Evolutionary conservation across 2,113 vertebrate species (phyloP).

Genomic region (Alaudala cheleensis): DNA sequence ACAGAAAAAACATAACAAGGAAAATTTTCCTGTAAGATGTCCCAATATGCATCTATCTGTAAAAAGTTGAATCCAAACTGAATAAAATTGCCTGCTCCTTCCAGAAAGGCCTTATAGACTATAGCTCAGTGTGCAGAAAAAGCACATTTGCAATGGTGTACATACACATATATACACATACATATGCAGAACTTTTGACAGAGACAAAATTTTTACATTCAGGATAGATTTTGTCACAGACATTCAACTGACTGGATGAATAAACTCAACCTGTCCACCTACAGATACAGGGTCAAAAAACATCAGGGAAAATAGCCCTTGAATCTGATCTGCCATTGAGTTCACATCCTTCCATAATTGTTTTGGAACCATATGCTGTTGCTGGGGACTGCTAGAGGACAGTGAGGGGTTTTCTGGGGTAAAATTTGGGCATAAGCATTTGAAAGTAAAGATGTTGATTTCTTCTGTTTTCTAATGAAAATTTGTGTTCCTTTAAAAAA

Average conservation of each 20-base stretch:
- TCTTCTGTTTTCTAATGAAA: not conserved
- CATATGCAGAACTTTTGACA: not conserved
- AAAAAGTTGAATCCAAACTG: not conserved
- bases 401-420: not conserved
- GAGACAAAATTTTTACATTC: not conserved
- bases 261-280: not conserved
- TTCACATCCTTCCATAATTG: not conserved
- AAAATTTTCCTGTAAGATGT: not conserved
- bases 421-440: not conserved
- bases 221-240: not conserved
- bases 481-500: not conserved
- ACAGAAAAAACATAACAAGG: not conserved
- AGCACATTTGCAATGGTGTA: not conserved
- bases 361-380: not conserved
- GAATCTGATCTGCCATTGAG: not conserved
- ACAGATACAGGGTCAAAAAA: not conserved
- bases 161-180: not conserved
- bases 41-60: not conserved
- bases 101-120: not conserved
- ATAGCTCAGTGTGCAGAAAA: not conserved
- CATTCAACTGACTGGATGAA: not conserved
- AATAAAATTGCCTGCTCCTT: not conserved
- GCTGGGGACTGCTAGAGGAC: not conserved
- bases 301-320: not conserved
- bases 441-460: not conserved